Conservation (phyloP, 2,113 vertebrate species). For the Mellivora capensis region DNA sequence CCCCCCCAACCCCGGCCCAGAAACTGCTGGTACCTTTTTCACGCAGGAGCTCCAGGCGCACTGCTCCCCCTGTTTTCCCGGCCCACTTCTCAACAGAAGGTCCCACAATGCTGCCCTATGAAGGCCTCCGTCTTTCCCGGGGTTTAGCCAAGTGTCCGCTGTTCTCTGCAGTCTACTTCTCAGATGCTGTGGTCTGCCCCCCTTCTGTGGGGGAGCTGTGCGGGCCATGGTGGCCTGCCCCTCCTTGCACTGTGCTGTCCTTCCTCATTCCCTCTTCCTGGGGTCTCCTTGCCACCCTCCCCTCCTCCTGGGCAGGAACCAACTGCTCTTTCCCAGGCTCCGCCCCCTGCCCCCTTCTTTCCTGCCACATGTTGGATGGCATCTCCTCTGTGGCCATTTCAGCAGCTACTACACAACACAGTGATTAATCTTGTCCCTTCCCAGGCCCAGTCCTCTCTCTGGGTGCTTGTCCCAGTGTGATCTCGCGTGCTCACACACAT, state of each 20-base stretch:
- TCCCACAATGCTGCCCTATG: not conserved
- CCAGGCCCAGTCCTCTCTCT: not conserved
- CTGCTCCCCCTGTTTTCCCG: too few relatives aligned
- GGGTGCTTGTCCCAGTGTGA: not conserved
- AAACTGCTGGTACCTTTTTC: not conserved
- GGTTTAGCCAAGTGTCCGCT: not conserved
- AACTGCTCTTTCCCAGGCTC: not conserved
- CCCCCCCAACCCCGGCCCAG: too few relatives aligned
- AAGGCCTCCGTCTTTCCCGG: not conserved
- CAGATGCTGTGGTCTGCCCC: not conserved
- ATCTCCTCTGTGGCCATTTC: not conserved
- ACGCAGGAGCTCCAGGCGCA: not conserved
- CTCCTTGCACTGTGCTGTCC: not conserved
- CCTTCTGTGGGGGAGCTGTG: not conserved
- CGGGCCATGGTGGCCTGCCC: not conserved
- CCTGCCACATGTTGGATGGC: not conserved
- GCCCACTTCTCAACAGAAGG: not conserved
- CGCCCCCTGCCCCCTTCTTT: not conserved
- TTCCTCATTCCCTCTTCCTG: not conserved
- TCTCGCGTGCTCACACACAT: not conserved
- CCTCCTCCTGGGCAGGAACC: not conserved
- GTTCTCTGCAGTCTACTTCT: not conserved
- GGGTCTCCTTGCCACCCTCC: not conserved
- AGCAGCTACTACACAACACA: not conserved
- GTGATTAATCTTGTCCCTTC: not conserved